phyloP scores from a whole-genome alignment of 2,888 invertebrate genomes.

The Rugalucina vietnamica region DNA sequence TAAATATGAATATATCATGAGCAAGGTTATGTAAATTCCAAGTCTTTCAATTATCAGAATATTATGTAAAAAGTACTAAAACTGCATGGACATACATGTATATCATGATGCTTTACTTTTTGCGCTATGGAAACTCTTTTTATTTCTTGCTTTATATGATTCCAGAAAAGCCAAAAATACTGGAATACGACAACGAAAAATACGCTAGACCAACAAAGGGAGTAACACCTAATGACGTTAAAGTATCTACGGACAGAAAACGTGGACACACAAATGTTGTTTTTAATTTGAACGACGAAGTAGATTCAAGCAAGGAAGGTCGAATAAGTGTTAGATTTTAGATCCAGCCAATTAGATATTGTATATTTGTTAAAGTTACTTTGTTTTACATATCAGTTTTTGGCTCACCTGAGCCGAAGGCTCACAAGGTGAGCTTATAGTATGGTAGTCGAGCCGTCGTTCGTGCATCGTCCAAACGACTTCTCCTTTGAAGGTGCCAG shows the following conservation, averaged over 20 bases:
- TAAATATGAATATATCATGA: not conserved
- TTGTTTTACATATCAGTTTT: too few relatives aligned
- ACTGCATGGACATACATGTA: not conserved
- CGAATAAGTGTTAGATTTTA: not conserved
- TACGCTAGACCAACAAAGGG: not conserved
- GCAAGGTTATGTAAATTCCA: not conserved
- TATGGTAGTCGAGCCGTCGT: too few relatives aligned
- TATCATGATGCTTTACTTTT: not conserved
- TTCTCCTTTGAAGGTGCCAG: too few relatives aligned
- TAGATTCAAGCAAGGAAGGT: not conserved
- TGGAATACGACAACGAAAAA: not conserved
- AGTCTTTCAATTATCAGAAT: not conserved
- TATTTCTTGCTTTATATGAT: not conserved
- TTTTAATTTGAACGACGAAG: not conserved
- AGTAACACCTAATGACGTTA: not conserved
- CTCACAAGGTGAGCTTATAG: too few relatives aligned
- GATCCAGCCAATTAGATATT: too few relatives aligned
- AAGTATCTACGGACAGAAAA: not conserved
- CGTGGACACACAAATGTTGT: not conserved
- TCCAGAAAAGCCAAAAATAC: not conserved
- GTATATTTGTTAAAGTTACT: too few relatives aligned
- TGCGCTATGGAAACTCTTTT: not conserved
- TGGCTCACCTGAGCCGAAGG: too few relatives aligned
- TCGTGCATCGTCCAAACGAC: too few relatives aligned
- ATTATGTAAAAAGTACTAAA: not conserved